Base-by-base conservation (phyloP, 2,113 vertebrate genomes). In the Nothobranchius furzeri region DNA sequence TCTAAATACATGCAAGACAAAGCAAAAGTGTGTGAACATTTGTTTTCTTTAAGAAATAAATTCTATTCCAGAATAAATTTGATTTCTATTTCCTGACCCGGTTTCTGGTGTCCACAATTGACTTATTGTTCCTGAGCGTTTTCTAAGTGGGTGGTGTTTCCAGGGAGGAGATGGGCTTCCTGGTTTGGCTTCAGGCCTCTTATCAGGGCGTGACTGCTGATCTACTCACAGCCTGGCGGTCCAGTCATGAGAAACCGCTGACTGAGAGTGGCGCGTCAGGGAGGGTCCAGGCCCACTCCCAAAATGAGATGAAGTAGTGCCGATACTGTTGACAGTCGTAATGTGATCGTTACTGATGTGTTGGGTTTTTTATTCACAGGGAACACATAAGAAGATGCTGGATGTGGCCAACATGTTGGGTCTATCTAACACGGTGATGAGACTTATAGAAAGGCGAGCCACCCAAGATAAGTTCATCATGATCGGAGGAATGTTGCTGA, bases 331-430 rank as follows among this genome's bases (percentile, higher is more conserved):
- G 45, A 15, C 52, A 36, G 9, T 12, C 61, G n/a, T 57, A 73
- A 9, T 36, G 9, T 46, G 64, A 9, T 9, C 24, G 45, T 64
- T 50, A 78, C 5, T 67, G 17, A 45, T 65, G 25, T 54, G 37
- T 11, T 12, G 30, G 30, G 1, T 30, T 36, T 40, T 42, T 43
- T 4, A 10, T 43, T 56, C 9, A 48, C 84, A 99, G 96, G 96
- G 95, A 9, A 95, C 96, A 52, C 97, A 99, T 53, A 99, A 97
- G 89, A 99, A 98, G 93, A 96, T 99, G 86, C 92, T 99, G 82
- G 98, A 99, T 30, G 95, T 99, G 50, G 98, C 95, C 62, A 99
- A 98, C 90, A 97, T 95, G 95, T 69, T 99, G 75, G 97, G 97
- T 20, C 90, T 98, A 78, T 99, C 97, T 24, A 99, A 99, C 84